Evolutionary conservation across 2,888 invertebrate genomes (phyloP).

Genomic region (Lamellibrachia columna): DNA sequence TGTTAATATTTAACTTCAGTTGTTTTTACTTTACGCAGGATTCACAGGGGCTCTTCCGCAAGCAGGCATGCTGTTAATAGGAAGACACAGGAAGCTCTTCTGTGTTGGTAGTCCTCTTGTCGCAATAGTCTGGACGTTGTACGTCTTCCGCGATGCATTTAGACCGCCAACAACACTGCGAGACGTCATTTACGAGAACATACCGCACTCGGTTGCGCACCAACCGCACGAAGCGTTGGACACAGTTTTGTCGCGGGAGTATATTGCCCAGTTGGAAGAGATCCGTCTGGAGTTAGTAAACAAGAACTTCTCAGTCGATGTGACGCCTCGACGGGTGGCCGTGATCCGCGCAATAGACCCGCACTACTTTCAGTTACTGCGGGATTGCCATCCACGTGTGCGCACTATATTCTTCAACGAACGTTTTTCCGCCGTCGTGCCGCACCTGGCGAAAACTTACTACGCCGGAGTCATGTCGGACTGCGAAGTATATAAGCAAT

Average conservation of each 20-base stretch:
- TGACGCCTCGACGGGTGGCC: not conserved
- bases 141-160: not conserved
- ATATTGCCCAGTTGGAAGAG: not conserved
- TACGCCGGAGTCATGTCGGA: not conserved
- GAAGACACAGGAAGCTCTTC: not conserved
- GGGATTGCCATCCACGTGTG: not conserved
- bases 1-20: not conserved
- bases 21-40: not conserved
- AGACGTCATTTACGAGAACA: not conserved
- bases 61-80: not conserved
- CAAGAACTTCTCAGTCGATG: not conserved
- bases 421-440: not conserved
- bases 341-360: not conserved
- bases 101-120: not conserved
- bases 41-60: not conserved
- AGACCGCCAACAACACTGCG: not conserved
- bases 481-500: not conserved
- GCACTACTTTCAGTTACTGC: not conserved
- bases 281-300: not conserved
- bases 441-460: not conserved
- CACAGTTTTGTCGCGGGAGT: not conserved
- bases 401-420: not conserved
- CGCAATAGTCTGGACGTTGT: not conserved
- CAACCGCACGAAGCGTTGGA: not conserved
- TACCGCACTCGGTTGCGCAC: not conserved